A percentile compares a stretch with the other conserved stretches of the same genome.
These are phyloP conservation scores for Setophaga petechia DNA, from an alignment of 2,113 vertebrate genomes.

Conservation along the genomic window DNA sequence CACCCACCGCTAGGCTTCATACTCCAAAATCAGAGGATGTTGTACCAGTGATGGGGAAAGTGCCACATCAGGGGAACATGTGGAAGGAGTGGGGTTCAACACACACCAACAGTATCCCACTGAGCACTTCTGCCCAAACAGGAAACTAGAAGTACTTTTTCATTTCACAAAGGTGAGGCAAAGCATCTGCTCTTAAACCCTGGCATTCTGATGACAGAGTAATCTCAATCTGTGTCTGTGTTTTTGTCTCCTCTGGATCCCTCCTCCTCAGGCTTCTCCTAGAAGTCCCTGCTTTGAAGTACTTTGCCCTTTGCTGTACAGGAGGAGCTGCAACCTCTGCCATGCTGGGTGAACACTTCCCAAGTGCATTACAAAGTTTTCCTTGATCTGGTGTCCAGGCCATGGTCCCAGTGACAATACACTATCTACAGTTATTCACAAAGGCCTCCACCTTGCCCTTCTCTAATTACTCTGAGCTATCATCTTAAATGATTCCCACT, in stretches of 20 bases:
- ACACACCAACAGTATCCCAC: neutral
- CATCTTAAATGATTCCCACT: neutral
- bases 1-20: accelerated
- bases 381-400: neutral
- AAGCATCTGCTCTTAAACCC: neutral
- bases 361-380: neutral
- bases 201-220: neutral
- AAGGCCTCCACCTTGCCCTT: neutral
- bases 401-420: neutral
- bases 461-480: neutral
- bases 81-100: neutral
- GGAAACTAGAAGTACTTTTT: neutral
- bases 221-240: neutral
- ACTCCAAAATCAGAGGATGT: neutral
- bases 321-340: neutral
- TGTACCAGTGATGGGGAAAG: neutral
- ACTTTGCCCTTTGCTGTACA: neutral
- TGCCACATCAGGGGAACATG: accelerated
- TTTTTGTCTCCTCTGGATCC: neutral
- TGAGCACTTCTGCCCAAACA: neutral
- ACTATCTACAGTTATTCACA: neutral
- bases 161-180: neutral
- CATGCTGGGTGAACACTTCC: neutral
- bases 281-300: neutral
- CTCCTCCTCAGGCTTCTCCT: neutral